These are phyloP conservation scores for Hemitrygon akajei DNA, from an alignment of 2,797 vertebrate genomes.

Conservation along the genomic window DNA sequence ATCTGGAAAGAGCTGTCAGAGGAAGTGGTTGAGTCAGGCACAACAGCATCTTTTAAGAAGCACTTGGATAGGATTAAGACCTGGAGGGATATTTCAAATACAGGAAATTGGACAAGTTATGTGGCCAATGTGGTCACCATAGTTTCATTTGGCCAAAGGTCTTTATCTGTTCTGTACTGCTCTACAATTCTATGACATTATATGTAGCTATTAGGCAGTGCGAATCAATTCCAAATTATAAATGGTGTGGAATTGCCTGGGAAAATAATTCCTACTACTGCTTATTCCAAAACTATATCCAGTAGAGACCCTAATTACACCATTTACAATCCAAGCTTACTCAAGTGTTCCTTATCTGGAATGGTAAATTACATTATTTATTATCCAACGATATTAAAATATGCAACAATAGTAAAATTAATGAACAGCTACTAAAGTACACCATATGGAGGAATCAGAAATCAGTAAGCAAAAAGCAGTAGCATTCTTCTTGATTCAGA, in stretches of 20 bases:
- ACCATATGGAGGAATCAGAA: neutral
- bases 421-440: neutral
- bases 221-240: neutral
- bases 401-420: constrained; percentile 13
- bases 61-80: no score
- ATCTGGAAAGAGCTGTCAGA: no score
- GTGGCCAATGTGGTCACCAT: no score
- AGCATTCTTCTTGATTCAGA: neutral
- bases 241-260: neutral
- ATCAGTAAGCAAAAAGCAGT: neutral
- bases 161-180: no score
- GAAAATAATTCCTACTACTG: neutral
- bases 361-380: neutral
- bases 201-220: neutral
- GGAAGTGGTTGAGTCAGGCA: no score
- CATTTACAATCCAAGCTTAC: neutral
- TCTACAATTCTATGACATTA: no score
- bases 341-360: neutral
- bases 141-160: no score
- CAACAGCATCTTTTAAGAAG: no score
- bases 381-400: neutral
- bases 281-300: neutral
- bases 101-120: no score
- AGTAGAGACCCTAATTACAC: neutral
- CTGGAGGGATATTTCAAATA: no score